A percentile compares a stretch with the other conserved stretches of the same genome.
Conservation (phyloP, 2,113 vertebrate species). For the Australoheros scitulus region DNA sequence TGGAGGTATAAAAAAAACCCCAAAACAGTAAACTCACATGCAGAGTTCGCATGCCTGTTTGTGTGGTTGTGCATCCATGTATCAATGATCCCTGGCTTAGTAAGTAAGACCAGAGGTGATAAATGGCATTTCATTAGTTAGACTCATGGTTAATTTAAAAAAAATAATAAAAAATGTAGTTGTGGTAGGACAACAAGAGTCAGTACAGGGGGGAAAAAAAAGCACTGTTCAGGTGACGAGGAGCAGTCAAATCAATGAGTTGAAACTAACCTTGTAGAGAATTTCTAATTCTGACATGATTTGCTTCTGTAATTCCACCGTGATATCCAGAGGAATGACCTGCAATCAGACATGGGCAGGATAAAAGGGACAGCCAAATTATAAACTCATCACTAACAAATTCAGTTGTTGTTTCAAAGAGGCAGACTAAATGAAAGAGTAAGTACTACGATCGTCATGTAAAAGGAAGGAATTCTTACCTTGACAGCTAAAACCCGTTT, state of each 20-base stretch:
- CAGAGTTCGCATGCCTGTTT: not conserved
- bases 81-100: slow-evolving; percentile 13
- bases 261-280: slow-evolving; percentile 90
- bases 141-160: slow-evolving; percentile 10
- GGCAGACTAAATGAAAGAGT: not conserved
- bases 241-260: not conserved
- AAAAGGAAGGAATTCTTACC: slow-evolving; percentile 75
- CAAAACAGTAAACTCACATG: not conserved
- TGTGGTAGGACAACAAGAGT: not conserved
- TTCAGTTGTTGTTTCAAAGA: not conserved
- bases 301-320: slow-evolving; percentile 96
- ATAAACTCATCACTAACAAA: not conserved
- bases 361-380: not conserved
- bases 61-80: not conserved
- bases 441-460: not conserved
- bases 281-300: slow-evolving; percentile 99
- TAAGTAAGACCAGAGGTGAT: slow-evolving; percentile 16
- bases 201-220: not conserved
- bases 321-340: slow-evolving; percentile 97
- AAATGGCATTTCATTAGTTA: slow-evolving; percentile 6
- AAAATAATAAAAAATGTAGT: not conserved
- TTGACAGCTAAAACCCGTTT: slow-evolving; percentile 95
- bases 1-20: not conserved
- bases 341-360: slow-evolving; percentile 60
- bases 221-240: not conserved